phyloP scores from a whole-genome alignment of 2,797 vertebrate genomes.

The Catharus ustulatus region DNA sequence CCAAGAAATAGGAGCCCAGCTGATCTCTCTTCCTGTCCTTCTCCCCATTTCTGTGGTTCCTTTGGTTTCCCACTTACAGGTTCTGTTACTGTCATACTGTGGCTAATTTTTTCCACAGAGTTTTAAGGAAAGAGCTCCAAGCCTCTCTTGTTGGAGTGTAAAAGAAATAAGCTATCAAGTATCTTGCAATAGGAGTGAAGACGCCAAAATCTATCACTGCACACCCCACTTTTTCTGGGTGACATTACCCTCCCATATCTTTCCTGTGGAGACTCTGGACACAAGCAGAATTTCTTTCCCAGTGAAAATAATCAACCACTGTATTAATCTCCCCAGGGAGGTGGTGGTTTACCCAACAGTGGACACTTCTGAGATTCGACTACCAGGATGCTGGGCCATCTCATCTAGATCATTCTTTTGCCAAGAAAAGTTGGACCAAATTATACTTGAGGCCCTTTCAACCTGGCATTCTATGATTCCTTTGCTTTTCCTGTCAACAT shows the following conservation, averaged over 20 bases:
- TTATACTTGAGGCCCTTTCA: not conserved
- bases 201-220: not conserved
- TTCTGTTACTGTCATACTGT: not conserved
- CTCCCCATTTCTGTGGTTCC: not conserved
- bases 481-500: not conserved
- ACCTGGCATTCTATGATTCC: not conserved
- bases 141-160: not conserved
- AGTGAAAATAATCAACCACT: not conserved
- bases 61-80: not conserved
- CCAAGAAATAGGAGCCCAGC: not conserved
- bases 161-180: not conserved
- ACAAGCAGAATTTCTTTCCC: not conserved
- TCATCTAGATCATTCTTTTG: not conserved
- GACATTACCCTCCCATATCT: not conserved
- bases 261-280: not conserved
- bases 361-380: not conserved
- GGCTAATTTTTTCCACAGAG: not conserved
- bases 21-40: not conserved
- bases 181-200: not conserved
- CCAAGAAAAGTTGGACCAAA: not conserved
- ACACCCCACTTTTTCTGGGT: not conserved
- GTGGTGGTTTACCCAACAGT: not conserved
- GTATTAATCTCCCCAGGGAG: not conserved
- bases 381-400: not conserved
- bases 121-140: not conserved